phyloP scores from a whole-genome alignment of 30 jellyfish, hydroid and myxozoan genomes.

The Aurelia aurita region DNA sequence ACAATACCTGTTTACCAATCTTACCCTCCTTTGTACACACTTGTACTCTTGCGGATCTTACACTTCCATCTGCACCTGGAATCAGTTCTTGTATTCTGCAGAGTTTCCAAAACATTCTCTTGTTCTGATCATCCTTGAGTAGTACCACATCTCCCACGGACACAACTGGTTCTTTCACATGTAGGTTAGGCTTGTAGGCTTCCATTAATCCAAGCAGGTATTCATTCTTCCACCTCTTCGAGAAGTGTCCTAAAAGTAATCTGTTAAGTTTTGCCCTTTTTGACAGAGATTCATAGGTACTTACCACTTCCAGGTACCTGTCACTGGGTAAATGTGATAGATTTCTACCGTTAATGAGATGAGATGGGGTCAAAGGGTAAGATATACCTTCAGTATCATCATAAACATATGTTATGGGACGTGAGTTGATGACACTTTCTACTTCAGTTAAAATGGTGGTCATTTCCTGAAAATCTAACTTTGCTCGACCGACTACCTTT shows the following conservation, averaged over 20 bases:
- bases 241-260: conserved; percentile 54
- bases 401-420: conserved; percentile 46
- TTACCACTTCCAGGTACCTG: conserved; percentile 49
- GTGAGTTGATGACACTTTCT: conserved; percentile 33
- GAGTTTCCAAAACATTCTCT: conserved; percentile 65
- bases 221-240: conserved; percentile 61
- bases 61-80: conserved; percentile 61
- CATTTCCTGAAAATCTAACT: conserved; percentile 30
- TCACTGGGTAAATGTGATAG: conserved; percentile 50
- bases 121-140: conserved; percentile 60
- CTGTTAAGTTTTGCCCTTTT: conserved; percentile 43
- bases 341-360: conserved; percentile 66
- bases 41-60: conserved; percentile 55
- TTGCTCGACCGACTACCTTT: conserved; percentile 54
- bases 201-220: conserved; percentile 65
- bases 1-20: conserved; percentile 51
- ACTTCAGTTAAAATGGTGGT: conserved; percentile 33
- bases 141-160: conserved; percentile 77
- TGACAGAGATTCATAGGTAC: conserved; percentile 66
- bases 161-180: conserved; percentile 52
- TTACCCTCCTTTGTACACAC: conserved; percentile 55
- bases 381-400: conserved; percentile 52
- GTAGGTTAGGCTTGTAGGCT: conserved; percentile 53
- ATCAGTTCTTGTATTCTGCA: conserved; percentile 48
- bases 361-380: conserved; percentile 68